phyloP scores from a whole-genome alignment of 1,140 invertebrate species.

The Drosophila triauraria region DNA sequence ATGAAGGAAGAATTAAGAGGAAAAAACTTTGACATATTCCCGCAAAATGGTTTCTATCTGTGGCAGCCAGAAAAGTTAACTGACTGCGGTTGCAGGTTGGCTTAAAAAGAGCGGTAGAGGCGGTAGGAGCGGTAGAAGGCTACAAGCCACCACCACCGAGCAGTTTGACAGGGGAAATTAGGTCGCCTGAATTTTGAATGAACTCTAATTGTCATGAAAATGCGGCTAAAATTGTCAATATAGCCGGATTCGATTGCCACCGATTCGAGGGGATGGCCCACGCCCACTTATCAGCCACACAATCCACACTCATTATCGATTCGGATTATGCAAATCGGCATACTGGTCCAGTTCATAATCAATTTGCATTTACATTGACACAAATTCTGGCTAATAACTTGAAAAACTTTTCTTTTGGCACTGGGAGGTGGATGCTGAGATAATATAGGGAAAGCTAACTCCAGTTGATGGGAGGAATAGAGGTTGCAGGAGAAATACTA shows the following conservation, averaged over 20 bases:
- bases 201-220: conserved; percentile 75
- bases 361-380: conserved; percentile 22
- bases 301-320: conserved; percentile 49
- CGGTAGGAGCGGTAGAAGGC: neutral
- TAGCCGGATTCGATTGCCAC: conserved; percentile 30
- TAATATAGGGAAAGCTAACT: neutral
- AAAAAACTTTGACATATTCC: conserved; percentile 38
- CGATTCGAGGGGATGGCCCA: neutral
- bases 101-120: conserved; percentile 3
- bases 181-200: conserved; percentile 74
- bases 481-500: no score
- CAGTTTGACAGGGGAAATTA: conserved; percentile 64
- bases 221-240: conserved; percentile 64
- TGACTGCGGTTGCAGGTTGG: conserved; percentile 49
- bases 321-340: conserved; percentile 44
- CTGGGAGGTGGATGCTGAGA: neutral
- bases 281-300: conserved; percentile 5
- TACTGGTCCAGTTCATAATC: conserved; percentile 17
- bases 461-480: neutral
- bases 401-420: neutral
- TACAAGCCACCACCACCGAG: neutral
- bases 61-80: conserved; percentile 53
- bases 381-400: neutral
- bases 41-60: conserved; percentile 41
- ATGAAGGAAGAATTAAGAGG: conserved; percentile 19